A percentile compares a stretch with the other conserved stretches of the same genome.
Conservation (phyloP, 1,140 invertebrate genomes). For the Papilio xuthus region DNA sequence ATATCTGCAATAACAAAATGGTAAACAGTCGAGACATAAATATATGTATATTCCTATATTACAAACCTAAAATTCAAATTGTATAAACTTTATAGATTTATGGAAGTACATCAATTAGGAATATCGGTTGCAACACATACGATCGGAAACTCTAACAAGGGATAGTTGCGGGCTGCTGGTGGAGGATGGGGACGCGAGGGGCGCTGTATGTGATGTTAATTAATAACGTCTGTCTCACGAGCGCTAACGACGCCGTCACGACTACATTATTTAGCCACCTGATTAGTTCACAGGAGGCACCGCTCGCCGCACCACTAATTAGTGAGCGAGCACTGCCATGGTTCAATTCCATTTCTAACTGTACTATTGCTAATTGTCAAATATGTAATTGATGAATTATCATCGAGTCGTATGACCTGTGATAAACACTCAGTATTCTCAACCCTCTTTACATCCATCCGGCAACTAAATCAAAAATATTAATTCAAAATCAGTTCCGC, state of each 20-base stretch:
- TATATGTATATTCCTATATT: constrained; percentile 24
- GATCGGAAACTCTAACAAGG: constrained; percentile 26
- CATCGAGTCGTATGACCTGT: constrained; percentile 26
- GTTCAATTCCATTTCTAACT: constrained; percentile 75
- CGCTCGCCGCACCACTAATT: constrained; percentile 71
- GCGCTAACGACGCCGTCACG: constrained; percentile 78
- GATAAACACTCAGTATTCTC: not conserved
- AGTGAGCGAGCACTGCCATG: constrained; percentile 61
- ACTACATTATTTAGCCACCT: constrained; percentile 80
- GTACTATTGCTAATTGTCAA: constrained; percentile 72
- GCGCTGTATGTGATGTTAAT: constrained; percentile 73
- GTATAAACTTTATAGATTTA: not conserved
- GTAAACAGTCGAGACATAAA: constrained; percentile 42
- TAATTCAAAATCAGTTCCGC: constrained; percentile 55
- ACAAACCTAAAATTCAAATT: constrained; percentile 1
- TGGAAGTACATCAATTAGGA: constrained; percentile 31
- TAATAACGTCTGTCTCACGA: constrained; percentile 80
- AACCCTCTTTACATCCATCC: constrained; percentile 52
- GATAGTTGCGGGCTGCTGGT: constrained; percentile 36
- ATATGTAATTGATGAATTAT: constrained; percentile 24
- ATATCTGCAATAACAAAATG: constrained; percentile 30
- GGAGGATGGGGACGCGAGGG: constrained; percentile 42
- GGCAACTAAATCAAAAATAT: constrained; percentile 68
- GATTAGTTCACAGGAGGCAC: constrained; percentile 74
- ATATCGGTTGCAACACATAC: constrained; percentile 27